Evolutionary conservation across 1,140 invertebrate genomes (phyloP).

Genomic region (Anagrus nilaparvatae): DNA sequence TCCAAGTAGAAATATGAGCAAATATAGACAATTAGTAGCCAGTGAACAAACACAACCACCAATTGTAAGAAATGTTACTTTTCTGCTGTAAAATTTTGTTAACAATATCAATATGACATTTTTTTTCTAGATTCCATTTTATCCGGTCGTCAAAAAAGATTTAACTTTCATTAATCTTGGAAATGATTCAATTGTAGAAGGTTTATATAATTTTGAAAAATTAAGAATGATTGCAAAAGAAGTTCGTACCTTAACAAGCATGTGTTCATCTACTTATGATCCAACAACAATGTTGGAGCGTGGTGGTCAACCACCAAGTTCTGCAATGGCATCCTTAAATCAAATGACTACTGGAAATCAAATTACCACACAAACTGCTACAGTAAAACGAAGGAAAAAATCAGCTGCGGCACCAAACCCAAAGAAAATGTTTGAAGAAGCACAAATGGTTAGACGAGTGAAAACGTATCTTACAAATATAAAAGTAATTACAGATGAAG

Average conservation of each 20-base stretch:
- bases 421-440: constrained; percentile 98
- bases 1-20: constrained; percentile 96
- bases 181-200: constrained; percentile 89
- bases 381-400: constrained; percentile 84
- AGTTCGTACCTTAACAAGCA: constrained; percentile 84
- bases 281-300: constrained; percentile 74
- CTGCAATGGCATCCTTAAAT: constrained; percentile 80
- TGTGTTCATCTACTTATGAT: constrained; percentile 92
- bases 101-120: background rate
- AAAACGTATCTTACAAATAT: constrained; percentile 92
- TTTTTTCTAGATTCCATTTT: constrained; percentile 78
- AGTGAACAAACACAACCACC: constrained; percentile 83
- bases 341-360: constrained; percentile 65
- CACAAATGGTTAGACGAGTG: constrained; percentile 92
- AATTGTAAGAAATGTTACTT: constrained; percentile 49
- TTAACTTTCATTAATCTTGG: constrained; percentile 96
- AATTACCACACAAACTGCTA: constrained; percentile 48
- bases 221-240: constrained; percentile 97
- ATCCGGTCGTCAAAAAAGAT: constrained; percentile 94
- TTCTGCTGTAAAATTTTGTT: background rate
- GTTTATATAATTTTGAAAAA: constrained; percentile 96
- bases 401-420: constrained; percentile 85
- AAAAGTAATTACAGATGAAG: constrained; percentile 86
- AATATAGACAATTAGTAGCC: constrained; percentile 88
- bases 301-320: constrained; percentile 74